Percentiles rank a stretch among this genome's conserved stretches.
phyloP scores from a whole-genome alignment of 2,113 vertebrate genomes.

The Pipra filicauda region DNA sequence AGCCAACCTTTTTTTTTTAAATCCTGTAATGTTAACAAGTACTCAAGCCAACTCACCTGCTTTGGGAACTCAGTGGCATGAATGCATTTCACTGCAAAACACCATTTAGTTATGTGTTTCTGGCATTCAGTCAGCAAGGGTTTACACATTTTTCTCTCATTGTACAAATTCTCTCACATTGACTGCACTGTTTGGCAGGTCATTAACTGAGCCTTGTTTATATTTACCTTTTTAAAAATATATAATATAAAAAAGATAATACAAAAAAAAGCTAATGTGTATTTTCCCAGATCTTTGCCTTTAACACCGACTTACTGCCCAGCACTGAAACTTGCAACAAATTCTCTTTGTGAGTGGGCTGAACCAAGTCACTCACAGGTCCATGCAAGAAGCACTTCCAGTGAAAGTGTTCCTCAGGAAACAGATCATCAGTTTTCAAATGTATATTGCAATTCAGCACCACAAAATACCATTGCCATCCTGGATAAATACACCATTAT shows the following conservation, averaged over 20 bases:
- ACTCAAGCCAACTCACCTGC: background rate
- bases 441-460: background rate
- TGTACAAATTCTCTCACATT: background rate
- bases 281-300: background rate
- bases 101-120: background rate
- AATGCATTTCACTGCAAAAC: background rate
- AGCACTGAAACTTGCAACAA: background rate
- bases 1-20: background rate
- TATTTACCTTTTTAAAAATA: background rate
- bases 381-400: background rate
- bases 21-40: background rate
- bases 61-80: background rate
- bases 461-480: background rate
- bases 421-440: background rate
- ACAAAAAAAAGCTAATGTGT: background rate
- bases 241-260: background rate
- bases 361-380: background rate
- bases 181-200: background rate
- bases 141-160: background rate
- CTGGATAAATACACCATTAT: background rate
- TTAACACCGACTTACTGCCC: background rate
- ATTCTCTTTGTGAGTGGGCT: background rate
- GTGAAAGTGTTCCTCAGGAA: background rate
- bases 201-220: background rate
- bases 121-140: background rate